A percentile compares a stretch with the other conserved stretches of the same genome.
These are phyloP conservation scores for Zootoca vivipara DNA, from an alignment of 2,113 vertebrate genomes.

Conservation along the genomic window DNA sequence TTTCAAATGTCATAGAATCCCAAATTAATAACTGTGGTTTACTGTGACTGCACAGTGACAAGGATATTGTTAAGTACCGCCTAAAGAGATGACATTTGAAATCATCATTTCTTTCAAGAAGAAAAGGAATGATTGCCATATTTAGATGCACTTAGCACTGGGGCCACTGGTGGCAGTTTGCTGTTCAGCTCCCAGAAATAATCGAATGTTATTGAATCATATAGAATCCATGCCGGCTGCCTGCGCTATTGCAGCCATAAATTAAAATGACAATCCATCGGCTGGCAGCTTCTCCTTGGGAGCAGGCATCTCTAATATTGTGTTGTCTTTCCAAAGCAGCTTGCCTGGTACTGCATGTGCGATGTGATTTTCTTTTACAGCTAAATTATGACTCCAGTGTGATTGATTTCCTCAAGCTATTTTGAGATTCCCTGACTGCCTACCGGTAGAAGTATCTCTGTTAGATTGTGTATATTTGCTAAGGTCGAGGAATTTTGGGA, in stretches of 20 bases:
- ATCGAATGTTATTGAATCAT: conserved; percentile 56
- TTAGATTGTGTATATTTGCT: conserved; percentile 8
- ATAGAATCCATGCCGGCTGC: conserved; percentile 39
- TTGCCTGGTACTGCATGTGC: conserved; percentile 25
- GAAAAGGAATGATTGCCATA: conserved; percentile 53
- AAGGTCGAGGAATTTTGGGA: background rate
- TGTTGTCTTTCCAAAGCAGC: conserved; percentile 44
- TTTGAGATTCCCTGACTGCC: conserved; percentile 21
- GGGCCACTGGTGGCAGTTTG: conserved; percentile 54
- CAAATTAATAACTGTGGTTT: conserved; percentile 49
- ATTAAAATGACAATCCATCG: conserved; percentile 60
- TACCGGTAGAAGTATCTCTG: conserved; percentile 30
- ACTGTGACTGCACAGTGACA: conserved; percentile 40
- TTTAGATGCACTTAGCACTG: conserved; percentile 51
- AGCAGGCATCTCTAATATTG: conserved; percentile 37
- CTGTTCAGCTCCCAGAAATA: conserved; percentile 49
- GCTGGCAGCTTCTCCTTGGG: conserved; percentile 47
- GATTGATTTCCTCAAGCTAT: conserved; percentile 5
- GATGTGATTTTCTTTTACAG: conserved; percentile 47
- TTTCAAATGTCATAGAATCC: conserved; percentile 43
- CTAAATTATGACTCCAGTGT: background rate
- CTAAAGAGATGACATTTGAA: conserved; percentile 48
- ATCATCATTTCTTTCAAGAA: conserved; percentile 55
- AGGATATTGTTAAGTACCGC: conserved; percentile 36
- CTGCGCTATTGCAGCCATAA: conserved; percentile 51